These are phyloP conservation scores for Callipepla californica DNA, from an alignment of 2,113 vertebrate species.

Conservation along the genomic window DNA sequence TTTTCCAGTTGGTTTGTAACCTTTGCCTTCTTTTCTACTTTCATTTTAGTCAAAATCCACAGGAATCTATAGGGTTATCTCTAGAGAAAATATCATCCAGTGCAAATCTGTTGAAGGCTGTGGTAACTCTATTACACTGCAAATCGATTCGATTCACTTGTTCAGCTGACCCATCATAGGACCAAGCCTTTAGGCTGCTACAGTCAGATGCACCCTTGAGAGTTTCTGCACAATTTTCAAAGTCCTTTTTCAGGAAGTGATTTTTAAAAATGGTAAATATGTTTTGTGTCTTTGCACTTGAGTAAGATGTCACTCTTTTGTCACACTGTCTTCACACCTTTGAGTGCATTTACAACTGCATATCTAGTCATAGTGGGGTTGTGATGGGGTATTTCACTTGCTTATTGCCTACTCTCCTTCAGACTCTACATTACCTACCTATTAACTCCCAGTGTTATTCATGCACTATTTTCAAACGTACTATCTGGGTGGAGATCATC, in stretches of 20 bases:
- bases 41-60: constrained; percentile 57
- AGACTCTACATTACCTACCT: background rate
- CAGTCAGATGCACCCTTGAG: background rate
- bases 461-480: background rate
- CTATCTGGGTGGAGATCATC: background rate
- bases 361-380: background rate
- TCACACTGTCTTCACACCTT: background rate
- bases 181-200: background rate
- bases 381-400: background rate
- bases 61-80: background rate
- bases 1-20: background rate
- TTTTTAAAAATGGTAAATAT: background rate
- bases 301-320: background rate
- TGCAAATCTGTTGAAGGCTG: constrained; percentile 13
- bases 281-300: background rate
- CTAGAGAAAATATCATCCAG: background rate
- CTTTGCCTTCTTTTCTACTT: background rate
- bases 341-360: background rate
- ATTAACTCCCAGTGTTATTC: background rate
- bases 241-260: background rate
- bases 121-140: constrained; percentile 13
- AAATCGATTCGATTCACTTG: constrained; percentile 20
- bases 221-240: background rate
- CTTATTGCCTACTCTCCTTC: background rate
- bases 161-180: background rate